These are phyloP conservation scores for Apotomis capreana DNA, from an alignment of 2,888 invertebrate genomes.

Conservation along the genomic window DNA sequence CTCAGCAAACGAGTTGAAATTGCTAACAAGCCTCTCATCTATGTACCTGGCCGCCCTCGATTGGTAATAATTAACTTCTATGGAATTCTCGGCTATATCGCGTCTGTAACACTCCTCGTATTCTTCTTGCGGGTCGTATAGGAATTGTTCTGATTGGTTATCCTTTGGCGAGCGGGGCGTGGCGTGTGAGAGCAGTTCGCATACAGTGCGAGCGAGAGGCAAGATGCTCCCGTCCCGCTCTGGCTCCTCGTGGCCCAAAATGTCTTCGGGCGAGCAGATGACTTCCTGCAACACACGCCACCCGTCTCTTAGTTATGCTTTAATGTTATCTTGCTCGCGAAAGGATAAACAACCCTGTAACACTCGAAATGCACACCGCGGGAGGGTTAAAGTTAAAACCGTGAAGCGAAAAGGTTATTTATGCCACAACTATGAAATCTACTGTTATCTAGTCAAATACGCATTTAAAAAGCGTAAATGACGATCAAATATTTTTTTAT, in stretches of 20 bases:
- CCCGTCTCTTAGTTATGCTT: slow-evolving; percentile 70
- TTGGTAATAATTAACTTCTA: slow-evolving; percentile 66
- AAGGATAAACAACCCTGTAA: slow-evolving; percentile 75
- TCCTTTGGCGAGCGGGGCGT: slow-evolving; percentile 78
- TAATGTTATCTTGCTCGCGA: slow-evolving; percentile 58
- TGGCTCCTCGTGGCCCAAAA: slow-evolving; percentile 72
- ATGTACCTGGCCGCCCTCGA: slow-evolving; percentile 60
- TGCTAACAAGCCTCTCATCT: slow-evolving; percentile 69
- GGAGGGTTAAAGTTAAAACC: slow-evolving; percentile 36
- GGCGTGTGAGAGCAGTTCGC: slow-evolving; percentile 73
- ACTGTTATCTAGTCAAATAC: not conserved
- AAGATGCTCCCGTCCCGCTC: slow-evolving; percentile 53
- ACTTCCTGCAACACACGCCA: slow-evolving; percentile 87
- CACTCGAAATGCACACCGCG: slow-evolving; percentile 60
- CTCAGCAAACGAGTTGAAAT: slow-evolving; percentile 57
- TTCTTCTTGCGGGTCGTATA: slow-evolving; percentile 43
- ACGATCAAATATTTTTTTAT: not conserved
- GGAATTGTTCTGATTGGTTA: slow-evolving; percentile 66
- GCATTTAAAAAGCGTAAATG: not conserved
- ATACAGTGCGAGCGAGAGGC: slow-evolving; percentile 69
- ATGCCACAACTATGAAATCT: not conserved
- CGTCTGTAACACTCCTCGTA: slow-evolving; percentile 46
- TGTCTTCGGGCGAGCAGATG: slow-evolving; percentile 85
- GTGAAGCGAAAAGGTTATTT: slow-evolving; percentile 4
- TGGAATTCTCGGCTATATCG: slow-evolving; percentile 56